Evolutionary conservation across 1,140 invertebrate genomes (phyloP).

Genomic region (Coenobita brevimanus): DNA sequence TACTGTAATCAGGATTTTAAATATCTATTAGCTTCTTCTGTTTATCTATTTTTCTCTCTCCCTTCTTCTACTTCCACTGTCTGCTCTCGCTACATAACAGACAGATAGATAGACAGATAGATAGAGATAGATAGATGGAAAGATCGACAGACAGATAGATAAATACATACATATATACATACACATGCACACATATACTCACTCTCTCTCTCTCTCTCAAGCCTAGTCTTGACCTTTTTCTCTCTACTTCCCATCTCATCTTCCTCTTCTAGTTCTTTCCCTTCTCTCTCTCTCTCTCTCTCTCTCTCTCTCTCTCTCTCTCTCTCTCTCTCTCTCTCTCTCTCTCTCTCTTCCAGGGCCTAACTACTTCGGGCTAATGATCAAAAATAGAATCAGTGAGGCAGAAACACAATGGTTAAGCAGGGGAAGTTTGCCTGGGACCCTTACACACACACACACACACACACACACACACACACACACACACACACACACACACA

Average conservation of each 20-base stretch:
- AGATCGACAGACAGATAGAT: too few relatives aligned
- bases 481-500: too few relatives aligned
- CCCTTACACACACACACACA: too few relatives aligned
- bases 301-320: constrained; percentile 17
- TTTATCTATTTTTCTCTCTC: background rate
- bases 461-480: too few relatives aligned
- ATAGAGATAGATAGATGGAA: too few relatives aligned
- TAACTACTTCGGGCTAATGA: background rate
- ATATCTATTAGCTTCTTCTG: background rate
- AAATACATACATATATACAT: too few relatives aligned
- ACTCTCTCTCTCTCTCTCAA: background rate
- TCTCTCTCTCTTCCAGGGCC: background rate
- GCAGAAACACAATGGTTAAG: too few relatives aligned
- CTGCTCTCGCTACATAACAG: too few relatives aligned
- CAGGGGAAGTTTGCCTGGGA: too few relatives aligned
- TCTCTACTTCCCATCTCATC: background rate
- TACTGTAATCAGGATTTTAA: too few relatives aligned
- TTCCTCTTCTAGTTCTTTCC: background rate
- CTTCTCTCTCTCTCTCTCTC: constrained; percentile 18
- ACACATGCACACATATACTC: too few relatives aligned
- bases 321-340: constrained; percentile 28
- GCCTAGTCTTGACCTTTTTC: background rate
- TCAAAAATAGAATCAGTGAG: background rate
- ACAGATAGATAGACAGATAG: too few relatives aligned
- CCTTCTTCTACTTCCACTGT: background rate